Percentiles rank a stretch among this genome's conserved stretches.
Conservation (phyloP, 2,888 invertebrate genomes). For the Lithophane leautieri region DNA sequence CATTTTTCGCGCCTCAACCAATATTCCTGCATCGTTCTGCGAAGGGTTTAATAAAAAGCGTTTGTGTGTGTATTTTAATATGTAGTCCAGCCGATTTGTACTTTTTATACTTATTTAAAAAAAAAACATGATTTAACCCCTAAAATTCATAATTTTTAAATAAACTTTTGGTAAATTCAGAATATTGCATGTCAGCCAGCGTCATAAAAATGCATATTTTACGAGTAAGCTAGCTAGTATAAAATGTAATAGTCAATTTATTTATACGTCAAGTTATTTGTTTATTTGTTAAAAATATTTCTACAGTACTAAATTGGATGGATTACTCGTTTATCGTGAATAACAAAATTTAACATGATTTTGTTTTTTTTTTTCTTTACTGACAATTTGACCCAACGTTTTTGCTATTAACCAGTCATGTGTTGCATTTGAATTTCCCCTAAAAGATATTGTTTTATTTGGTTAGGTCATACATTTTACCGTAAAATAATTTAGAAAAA, state of each 20-base stretch:
- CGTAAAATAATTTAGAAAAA: neutral
- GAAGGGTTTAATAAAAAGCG: slow-evolving; percentile 56
- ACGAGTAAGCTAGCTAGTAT: neutral
- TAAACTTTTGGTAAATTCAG: neutral
- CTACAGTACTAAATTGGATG: slow-evolving; percentile 77
- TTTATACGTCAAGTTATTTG: neutral
- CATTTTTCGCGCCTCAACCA: slow-evolving; percentile 41
- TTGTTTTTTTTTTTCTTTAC: slow-evolving; percentile 51
- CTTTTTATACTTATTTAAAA: slow-evolving; percentile 16
- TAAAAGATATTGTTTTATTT: slow-evolving; percentile 1
- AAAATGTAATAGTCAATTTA: no score
- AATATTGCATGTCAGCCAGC: slow-evolving; percentile 47
- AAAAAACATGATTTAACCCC: slow-evolving; percentile 46
- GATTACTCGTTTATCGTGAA: slow-evolving; percentile 73
- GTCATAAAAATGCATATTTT: neutral
- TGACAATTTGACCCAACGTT: slow-evolving; percentile 49
- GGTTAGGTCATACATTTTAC: slow-evolving; percentile 9
- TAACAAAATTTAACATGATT: slow-evolving; percentile 71
- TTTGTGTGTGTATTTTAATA: slow-evolving; percentile 72
- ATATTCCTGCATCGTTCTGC: slow-evolving; percentile 52
- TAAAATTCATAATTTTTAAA: neutral
- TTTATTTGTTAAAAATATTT: neutral
- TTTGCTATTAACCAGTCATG: slow-evolving; percentile 48
- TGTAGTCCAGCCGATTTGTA: slow-evolving; percentile 80
- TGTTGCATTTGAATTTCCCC: slow-evolving; percentile 41